Conservation (phyloP, 1,140 invertebrate species). For the Teleogryllus occipitalis region DNA sequence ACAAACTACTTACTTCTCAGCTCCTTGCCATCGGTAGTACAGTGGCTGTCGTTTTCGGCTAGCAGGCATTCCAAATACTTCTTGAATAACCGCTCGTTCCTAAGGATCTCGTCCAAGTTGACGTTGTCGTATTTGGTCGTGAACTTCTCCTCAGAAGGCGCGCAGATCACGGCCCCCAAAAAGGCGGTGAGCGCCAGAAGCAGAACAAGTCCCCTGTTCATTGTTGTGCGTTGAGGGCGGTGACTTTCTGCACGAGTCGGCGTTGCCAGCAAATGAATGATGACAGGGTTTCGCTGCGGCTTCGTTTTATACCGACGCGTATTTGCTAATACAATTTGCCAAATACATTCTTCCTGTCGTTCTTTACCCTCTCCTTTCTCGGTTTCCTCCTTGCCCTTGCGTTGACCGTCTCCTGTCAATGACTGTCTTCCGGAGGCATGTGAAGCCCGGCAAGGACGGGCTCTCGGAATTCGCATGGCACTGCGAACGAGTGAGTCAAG, state of each 20-base stretch:
- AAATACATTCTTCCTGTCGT: too few species aligned
- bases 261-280: too few species aligned
- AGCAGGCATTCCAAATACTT: conserved; percentile 60
- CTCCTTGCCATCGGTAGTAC: conserved; percentile 58
- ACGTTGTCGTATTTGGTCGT: conserved; percentile 65
- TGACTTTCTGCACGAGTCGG: background rate
- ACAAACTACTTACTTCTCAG: conserved; percentile 50
- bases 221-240: background rate
- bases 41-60: conserved; percentile 44
- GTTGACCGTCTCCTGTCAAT: background rate
- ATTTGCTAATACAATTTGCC: too few species aligned
- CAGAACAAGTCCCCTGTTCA: background rate
- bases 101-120: conserved; percentile 56
- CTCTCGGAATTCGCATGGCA: too few species aligned
- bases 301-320: too few species aligned
- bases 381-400: too few species aligned
- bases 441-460: too few species aligned
- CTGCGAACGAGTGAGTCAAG: too few species aligned
- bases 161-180: conserved; percentile 20
- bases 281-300: too few species aligned
- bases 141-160: conserved; percentile 43
- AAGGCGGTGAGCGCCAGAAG: background rate
- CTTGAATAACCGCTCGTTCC: conserved; percentile 52
- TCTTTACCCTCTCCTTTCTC: too few species aligned
- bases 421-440: background rate